Conservation (phyloP, 2,888 invertebrate species). For the Noctua comes region DNA sequence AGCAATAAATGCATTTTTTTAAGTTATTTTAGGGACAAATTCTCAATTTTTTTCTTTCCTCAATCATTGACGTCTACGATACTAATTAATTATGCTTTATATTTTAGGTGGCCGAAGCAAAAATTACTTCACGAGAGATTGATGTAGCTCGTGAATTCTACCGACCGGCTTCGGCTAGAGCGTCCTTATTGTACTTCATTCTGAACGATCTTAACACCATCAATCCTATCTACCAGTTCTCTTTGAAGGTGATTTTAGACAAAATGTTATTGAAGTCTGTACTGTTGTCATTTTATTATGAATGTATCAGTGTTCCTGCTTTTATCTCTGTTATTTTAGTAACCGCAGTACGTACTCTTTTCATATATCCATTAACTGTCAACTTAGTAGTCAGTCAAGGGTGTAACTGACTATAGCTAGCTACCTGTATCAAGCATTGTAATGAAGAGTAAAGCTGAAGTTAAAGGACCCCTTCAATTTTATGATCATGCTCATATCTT, state of each 20-base stretch:
- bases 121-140: conserved; percentile 97
- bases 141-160: conserved; percentile 97
- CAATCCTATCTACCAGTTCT: conserved; percentile 99
- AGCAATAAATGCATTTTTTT: background rate
- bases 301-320: background rate
- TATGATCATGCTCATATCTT: background rate
- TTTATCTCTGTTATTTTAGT: background rate
- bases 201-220: conserved; percentile 98
- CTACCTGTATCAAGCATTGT: background rate
- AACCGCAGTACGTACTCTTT: no score
- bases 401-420: background rate
- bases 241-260: conserved; percentile 93
- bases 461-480: background rate
- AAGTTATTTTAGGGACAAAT: no score
- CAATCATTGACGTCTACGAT: background rate
- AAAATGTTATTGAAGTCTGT: background rate
- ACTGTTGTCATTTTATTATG: background rate
- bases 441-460: background rate
- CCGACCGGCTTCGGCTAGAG: conserved; percentile 97
- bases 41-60: background rate
- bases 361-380: background rate
- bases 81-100: background rate
- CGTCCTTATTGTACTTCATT: conserved; percentile 98
- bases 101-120: conserved; percentile 94
- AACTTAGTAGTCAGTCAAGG: background rate